Conservation (phyloP, 2,113 vertebrate genomes). For the Oxygymnocypris stewartii region DNA sequence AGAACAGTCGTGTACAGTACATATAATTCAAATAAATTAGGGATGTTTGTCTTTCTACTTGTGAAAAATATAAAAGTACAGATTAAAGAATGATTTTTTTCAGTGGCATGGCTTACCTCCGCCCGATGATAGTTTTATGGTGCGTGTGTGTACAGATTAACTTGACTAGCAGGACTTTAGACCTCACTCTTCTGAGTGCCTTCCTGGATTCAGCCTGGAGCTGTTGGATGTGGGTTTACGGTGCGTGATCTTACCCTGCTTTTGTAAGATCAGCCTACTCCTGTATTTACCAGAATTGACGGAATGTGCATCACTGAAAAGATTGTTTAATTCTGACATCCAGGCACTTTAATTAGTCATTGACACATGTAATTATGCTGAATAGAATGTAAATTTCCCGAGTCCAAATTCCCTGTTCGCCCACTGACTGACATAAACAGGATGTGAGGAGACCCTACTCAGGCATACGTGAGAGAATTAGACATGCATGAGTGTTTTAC, state of each 20-base stretch:
- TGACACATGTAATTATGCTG: constrained; percentile 32
- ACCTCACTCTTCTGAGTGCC: constrained; percentile 49
- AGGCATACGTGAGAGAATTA: neutral
- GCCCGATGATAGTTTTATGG: neutral
- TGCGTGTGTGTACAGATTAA: neutral
- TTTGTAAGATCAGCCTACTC: constrained; percentile 18
- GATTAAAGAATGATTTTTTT: neutral
- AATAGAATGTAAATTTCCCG: constrained; percentile 25
- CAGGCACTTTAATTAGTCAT: constrained; percentile 31
- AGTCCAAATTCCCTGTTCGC: constrained; percentile 3
- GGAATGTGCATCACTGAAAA: constrained; percentile 24
- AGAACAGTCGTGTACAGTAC: neutral
- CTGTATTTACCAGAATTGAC: constrained; percentile 17
- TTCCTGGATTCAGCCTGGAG: constrained; percentile 34
- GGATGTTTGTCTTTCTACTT: constrained; percentile 9
- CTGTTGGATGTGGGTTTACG: constrained; percentile 31
- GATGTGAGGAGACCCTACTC: constrained; percentile 16
- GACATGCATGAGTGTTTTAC: neutral
- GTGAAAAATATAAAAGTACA: neutral
- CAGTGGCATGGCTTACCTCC: constrained; percentile 17
- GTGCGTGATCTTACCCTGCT: constrained; percentile 19
- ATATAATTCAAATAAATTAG: neutral
- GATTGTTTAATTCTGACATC: constrained; percentile 19
- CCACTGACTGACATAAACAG: constrained; percentile 27
- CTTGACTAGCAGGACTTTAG: neutral